phyloP scores from a whole-genome alignment of 2,113 vertebrate genomes.

The Monopterus albus region DNA sequence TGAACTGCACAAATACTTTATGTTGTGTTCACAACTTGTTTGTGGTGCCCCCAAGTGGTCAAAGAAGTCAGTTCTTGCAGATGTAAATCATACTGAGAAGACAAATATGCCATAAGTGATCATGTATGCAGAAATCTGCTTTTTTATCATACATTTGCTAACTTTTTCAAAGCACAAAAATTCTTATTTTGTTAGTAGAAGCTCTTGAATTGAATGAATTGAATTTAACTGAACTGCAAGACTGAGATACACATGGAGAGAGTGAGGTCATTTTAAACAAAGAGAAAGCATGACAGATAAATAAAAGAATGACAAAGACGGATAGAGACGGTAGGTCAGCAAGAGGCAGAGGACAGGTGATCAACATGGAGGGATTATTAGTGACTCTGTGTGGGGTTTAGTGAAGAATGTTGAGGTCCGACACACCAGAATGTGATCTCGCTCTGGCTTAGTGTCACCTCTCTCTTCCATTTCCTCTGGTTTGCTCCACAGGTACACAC shows the following conservation, averaged over 20 bases:
- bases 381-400: constrained; percentile 62
- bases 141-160: too few relatives aligned
- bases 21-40: too few relatives aligned
- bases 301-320: constrained; percentile 31
- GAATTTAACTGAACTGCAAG: neutral
- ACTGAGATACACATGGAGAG: neutral
- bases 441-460: constrained; percentile 65
- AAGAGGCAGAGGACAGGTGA: constrained; percentile 35
- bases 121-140: too few relatives aligned
- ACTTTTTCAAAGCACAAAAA: too few relatives aligned
- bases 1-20: too few relatives aligned
- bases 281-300: constrained; percentile 23
- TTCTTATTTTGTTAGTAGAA: too few relatives aligned
- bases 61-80: too few relatives aligned
- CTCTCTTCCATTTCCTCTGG: constrained; percentile 37
- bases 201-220: neutral
- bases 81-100: too few relatives aligned
- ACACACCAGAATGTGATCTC: constrained; percentile 62
- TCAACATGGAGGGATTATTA: constrained; percentile 71
- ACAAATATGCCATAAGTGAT: too few relatives aligned
- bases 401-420: constrained; percentile 64
- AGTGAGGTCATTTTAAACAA: constrained; percentile 31
- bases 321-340: constrained; percentile 34
- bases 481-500: constrained; percentile 39
- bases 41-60: too few relatives aligned